A percentile compares a stretch with the other conserved stretches of the same genome.
phyloP scores from a whole-genome alignment of 2,113 vertebrate genomes.

The cattle (Bos taurus) region DNA sequence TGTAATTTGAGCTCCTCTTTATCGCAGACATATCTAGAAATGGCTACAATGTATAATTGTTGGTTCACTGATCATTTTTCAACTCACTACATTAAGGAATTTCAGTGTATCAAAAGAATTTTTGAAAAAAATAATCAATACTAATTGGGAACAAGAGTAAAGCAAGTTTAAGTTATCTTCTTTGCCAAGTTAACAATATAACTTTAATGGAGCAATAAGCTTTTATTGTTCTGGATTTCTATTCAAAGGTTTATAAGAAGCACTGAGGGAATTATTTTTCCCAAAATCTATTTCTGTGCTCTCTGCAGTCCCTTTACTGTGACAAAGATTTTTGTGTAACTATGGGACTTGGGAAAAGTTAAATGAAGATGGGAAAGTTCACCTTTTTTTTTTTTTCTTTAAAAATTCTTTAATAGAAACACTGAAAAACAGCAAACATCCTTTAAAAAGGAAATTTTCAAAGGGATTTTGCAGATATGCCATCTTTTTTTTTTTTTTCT shows the following conservation, averaged over 20 bases:
- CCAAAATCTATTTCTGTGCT: neutral
- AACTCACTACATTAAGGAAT: constrained; percentile 19
- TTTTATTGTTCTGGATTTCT: neutral
- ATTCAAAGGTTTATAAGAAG: neutral
- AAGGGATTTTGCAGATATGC: too few species aligned
- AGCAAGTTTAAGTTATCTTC: constrained; percentile 22
- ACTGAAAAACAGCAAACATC: too few species aligned
- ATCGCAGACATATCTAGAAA: neutral
- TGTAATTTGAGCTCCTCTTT: neutral
- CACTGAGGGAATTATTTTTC: neutral
- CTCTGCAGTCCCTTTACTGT: neutral
- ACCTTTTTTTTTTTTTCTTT: neutral
- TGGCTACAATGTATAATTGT: neutral
- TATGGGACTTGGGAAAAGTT: neutral
- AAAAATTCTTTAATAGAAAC: too few species aligned
- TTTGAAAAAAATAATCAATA: constrained; percentile 13
- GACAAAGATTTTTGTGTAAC: neutral
- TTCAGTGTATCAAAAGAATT: neutral
- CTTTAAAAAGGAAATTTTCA: too few species aligned
- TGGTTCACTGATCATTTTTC: neutral
- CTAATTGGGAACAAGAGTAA: neutral
- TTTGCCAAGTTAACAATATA: constrained; percentile 37
- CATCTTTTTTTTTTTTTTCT: too few species aligned
- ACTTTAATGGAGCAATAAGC: neutral
- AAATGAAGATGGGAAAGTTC: neutral